Base-by-base conservation (phyloP, 2,888 invertebrate genomes). In the Eristalinus sepulchralis region DNA sequence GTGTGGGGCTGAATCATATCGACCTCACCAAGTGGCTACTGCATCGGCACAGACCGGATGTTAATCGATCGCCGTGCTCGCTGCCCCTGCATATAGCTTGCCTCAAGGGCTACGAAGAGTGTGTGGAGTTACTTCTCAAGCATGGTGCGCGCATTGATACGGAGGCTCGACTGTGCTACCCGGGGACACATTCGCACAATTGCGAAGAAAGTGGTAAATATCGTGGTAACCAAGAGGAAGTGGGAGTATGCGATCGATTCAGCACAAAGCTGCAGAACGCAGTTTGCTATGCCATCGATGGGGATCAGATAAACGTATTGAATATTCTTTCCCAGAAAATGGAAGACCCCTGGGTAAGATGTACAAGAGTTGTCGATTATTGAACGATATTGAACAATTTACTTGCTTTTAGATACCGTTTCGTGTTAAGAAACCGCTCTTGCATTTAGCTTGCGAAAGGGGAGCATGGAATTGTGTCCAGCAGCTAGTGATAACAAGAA, bases 81-180 rank as follows among this genome's bases (percentile, higher is more conserved):
- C 93, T 96, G 68, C 96, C 96, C 1, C 92, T 96, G 67, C 96
- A 96, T 90, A 95, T 96, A 79, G 96, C 96, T 20, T 96, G 96
- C 88, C 92, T 95, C 39, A 95, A 95, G 90, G 96, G 96, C 17
- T 94, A 95, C 90, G 95, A 95, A 89, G 95, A 95, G 88, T 95
- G 95, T 89, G 95, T 96, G 13, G 95, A 96, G 90, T 90, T 95
- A 55, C 91, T 96, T 39, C 90, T 96, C 70, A 95, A 95, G 89
- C 94, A 95, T 91, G 96, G 96, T 24, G 96, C 95, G 6, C 94
- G 95, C 88, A 94, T 95, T 17, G 95, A 96, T 91, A 94, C 95
- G 0, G 96, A 96, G 90, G 95, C 95, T 0, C 93, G 96, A 22
- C 95, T 96, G 95, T 96, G 96, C 90, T 96, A 95, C 93, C 96